These are phyloP conservation scores for Tiliacea aurago DNA, from an alignment of 2,888 invertebrate genomes.

Conservation along the genomic window DNA sequence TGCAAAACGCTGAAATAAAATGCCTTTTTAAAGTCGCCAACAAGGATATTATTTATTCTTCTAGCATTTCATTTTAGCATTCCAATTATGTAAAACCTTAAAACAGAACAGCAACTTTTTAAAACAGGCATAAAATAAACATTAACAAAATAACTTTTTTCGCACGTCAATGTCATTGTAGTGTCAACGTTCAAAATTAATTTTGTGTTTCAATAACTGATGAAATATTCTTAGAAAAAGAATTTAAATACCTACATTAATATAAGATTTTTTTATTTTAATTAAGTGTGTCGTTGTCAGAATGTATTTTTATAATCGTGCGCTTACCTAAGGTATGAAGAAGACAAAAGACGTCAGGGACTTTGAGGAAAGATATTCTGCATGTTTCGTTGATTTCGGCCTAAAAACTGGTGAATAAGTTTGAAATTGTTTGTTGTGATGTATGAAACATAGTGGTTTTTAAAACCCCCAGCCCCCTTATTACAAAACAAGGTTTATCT, in stretches of 20 bases:
- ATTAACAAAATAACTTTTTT: background rate
- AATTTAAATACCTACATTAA: slow-evolving; percentile 27
- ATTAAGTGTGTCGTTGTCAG: slow-evolving; percentile 49
- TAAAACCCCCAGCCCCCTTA: too few relatives aligned
- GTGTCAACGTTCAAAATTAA: slow-evolving; percentile 70
- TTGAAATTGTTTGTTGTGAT: slow-evolving; percentile 13
- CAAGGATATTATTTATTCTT: background rate
- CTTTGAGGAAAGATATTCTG: slow-evolving; percentile 84
- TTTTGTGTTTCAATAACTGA: slow-evolving; percentile 66
- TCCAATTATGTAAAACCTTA: slow-evolving; percentile 11
- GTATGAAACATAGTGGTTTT: background rate
- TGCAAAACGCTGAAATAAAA: background rate
- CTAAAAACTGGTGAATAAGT: slow-evolving; percentile 82
- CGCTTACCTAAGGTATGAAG: slow-evolving; percentile 61
- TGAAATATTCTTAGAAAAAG: slow-evolving; percentile 54
- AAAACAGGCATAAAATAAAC: slow-evolving; percentile 53
- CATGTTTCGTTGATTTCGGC: slow-evolving; percentile 85
- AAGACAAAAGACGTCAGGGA: slow-evolving; percentile 75
- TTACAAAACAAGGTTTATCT: too few relatives aligned
- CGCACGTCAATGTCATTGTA: slow-evolving; percentile 53
- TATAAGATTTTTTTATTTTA: slow-evolving; percentile 47
- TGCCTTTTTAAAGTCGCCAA: background rate
- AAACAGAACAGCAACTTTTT: slow-evolving; percentile 3
- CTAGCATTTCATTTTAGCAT: background rate
- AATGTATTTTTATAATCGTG: slow-evolving; percentile 67